phyloP scores from a whole-genome alignment of 2,113 vertebrate genomes.

The Capreolus pygargus region DNA sequence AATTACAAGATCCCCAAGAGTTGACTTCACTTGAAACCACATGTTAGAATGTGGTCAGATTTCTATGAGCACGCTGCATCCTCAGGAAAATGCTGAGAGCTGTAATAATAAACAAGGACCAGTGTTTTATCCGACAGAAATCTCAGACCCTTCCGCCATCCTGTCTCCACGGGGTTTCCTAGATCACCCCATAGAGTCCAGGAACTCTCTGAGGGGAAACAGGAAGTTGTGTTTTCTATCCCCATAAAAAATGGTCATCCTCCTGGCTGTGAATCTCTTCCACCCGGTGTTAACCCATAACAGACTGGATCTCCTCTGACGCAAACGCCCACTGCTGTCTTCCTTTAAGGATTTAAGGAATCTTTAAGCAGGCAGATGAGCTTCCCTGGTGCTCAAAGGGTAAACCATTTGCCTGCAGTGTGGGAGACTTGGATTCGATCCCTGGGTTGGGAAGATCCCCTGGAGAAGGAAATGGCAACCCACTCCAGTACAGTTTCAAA shows the following conservation, averaged over 20 bases:
- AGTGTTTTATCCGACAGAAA: not conserved
- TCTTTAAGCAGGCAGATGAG: not conserved
- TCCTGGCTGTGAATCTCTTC: not conserved
- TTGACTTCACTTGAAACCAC: not conserved
- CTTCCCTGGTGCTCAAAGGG: not conserved
- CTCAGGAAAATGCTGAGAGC: slow-evolving; percentile 35
- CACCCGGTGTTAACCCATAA: not conserved
- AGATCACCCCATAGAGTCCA: not conserved
- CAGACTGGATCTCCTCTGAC: not conserved
- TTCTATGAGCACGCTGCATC: not conserved
- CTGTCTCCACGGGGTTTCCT: slow-evolving; percentile 45
- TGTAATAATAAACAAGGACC: slow-evolving; percentile 32
- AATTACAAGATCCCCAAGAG: not conserved
- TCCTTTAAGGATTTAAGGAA: not conserved
- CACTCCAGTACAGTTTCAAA: not conserved
- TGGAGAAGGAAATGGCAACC: not conserved
- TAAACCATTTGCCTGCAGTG: not conserved
- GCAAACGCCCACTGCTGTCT: not conserved
- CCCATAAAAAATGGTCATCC: not conserved
- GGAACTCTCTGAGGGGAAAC: slow-evolving; percentile 29
- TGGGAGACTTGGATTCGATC: not conserved
- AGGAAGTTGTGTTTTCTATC: slow-evolving; percentile 51
- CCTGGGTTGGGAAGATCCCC: not conserved
- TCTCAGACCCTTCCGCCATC: slow-evolving; percentile 20
- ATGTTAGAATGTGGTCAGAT: not conserved